Base-by-base conservation (phyloP, 2,888 invertebrate genomes). In the Cryptocephalus primarius region DNA sequence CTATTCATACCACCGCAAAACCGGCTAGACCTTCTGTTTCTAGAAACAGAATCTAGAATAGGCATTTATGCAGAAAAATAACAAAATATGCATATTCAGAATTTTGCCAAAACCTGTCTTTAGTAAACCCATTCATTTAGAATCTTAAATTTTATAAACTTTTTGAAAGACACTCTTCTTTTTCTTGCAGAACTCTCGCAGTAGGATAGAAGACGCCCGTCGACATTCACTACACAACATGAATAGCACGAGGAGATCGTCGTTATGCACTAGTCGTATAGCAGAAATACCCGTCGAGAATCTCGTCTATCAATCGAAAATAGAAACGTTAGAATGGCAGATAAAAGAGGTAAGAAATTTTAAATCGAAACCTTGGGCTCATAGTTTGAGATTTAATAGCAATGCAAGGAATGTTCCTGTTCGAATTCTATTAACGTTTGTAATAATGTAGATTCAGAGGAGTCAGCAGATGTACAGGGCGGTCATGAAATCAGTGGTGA, bases 391-490 rank as follows among this genome's bases (percentile, higher is more conserved):
- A n/a, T n/a, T n/a, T n/a, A n/a, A n/a, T n/a, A n/a, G 22, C 22
- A 22, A 22, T 22, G 22, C 22, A 6, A 22, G 22, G 22, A 22
- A 22, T 22, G 22, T 22, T 22, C 22, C 22, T 22, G 22, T 22
- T 22, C 22, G 22, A 22, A 22, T 22, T 6, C 22, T 6, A 4
- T 22, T 22, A 22, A n/a, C n/a, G n/a, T n/a, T 22, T 22, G 2
- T 22, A 22, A 22, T 22, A 22, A 36, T 36, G 2, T 6, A 83
- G 83, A 79, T 79, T 51, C 82, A 83, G 65, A 75, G 80, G 44
- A 83, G 79, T 65, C 74, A 82, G 52, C 79, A 81, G 65, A 84
- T 84, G 83, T 83, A 83, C 66, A 77, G 80, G 64, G 81, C 82
- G 32, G 74, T 84, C 60, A 78, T 85, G 72, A 79, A 79, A 62